These are phyloP conservation scores for Pycnonotus jocosus DNA, from an alignment of 2,113 vertebrate genomes.

Conservation along the genomic window DNA sequence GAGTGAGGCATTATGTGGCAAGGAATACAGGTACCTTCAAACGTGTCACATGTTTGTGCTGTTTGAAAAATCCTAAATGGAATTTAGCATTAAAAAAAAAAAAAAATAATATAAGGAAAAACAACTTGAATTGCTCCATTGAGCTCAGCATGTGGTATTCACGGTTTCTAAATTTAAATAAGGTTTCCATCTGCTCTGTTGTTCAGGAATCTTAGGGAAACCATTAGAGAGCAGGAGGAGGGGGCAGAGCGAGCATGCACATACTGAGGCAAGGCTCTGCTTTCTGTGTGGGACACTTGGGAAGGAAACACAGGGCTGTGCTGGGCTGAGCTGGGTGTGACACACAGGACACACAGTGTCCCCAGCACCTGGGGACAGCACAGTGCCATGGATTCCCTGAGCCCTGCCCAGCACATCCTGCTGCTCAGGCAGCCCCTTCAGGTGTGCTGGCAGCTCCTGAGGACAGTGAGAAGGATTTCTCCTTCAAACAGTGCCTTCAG, in stretches of 20 bases:
- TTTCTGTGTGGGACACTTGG: neutral
- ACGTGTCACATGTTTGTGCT: neutral
- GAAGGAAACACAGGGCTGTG: neutral
- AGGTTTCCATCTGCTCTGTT: conserved; percentile 65
- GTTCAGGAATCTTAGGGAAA: conserved; percentile 8
- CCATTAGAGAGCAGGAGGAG: neutral
- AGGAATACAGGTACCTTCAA: conserved; percentile 8
- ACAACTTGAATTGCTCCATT: conserved; percentile 55
- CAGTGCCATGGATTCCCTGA: neutral
- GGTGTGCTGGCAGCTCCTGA: neutral
- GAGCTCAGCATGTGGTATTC: conserved; percentile 54
- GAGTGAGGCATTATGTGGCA: neutral
- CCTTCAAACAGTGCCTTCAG: neutral
- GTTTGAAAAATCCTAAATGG: neutral
- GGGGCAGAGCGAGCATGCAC: neutral
- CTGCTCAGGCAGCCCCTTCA: fast-evolving
- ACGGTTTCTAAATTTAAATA: conserved; percentile 67
- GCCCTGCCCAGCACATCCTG: neutral
- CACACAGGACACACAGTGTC: neutral
- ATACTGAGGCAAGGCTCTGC: neutral
- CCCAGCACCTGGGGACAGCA: neutral
- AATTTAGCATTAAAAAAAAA: conserved; percentile 37
- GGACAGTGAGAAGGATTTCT: neutral
- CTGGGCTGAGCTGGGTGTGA: neutral
- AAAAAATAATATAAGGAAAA: conserved; percentile 29